Base-by-base conservation (phyloP, 2,113 vertebrate species). In the Elanoides forficatus region DNA sequence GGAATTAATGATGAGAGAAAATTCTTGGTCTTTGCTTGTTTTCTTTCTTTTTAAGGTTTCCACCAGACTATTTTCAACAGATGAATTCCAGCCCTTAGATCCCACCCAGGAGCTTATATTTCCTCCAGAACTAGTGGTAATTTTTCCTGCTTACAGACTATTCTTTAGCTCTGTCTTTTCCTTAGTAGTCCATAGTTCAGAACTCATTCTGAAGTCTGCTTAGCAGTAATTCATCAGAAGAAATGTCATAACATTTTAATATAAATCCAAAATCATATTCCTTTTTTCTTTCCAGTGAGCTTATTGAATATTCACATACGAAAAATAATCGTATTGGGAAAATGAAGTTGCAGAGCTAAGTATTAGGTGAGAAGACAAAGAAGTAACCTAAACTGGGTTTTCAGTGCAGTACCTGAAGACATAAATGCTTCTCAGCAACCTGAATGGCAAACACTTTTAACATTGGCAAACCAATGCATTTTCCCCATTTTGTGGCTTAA, bases 41-140 rank as follows among this genome's bases (percentile, higher is more conserved):
- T 91, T 82, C 30, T 78, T 63, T 76, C 36, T 60, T 83, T 75
- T 88, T 80, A 70, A 98, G 95, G 52, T 92, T 79, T 95, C 79
- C 27, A 90, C 93, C 4, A 96, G 94, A 68, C 81, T 98, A 8
- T 98, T 98, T 84, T 83, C 98, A 78, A 84, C 96, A 88, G 97
- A 97, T 19, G 97, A 98, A 38, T 98, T 99, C 75, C 94, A 98
- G 45, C 98, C 98, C 3, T 91, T 99, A 86, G 98, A 99, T 76
- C 95, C 98, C 19, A 99, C 98, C 1, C 99, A 99, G 86, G 98
- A 99, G 76, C 93, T 98, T 80, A 98, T 99, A 96, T 99, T 99
- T 91, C 99, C 98, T 55, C 98, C 99, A 72, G 98, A 99, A 52
- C 97, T 99, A 52, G 98, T 98, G 43, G 98, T 98, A 97, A 62